Base-by-base conservation (phyloP, 2,888 invertebrate species). In the Holacanthella duospinosa region DNA sequence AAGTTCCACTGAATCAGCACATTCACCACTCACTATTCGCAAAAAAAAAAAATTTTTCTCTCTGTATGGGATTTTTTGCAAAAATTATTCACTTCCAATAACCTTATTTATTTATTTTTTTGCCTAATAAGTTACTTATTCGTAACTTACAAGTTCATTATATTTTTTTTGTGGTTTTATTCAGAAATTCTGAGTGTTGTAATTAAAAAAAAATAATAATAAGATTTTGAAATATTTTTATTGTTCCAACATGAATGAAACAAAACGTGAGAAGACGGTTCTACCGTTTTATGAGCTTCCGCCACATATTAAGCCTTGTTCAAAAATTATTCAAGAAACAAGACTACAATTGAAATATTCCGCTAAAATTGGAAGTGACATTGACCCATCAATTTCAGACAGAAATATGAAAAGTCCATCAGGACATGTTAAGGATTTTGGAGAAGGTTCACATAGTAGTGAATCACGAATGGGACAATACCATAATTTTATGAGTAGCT, bases 241-340 rank as follows among this genome's bases (percentile, higher is more conserved):
- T n/a, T n/a, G n/a, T n/a, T n/a, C n/a, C n/a, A 36, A 36, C 4
- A 63, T 63, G 63, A 63, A 56, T 56, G 63, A 63, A 28, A 55
- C 60, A 55, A 63, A 63, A 44, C 59, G 62, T n/a, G 53, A 61
- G 29, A 62, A 55, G n/a, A 60, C 29, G 16, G n/a, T 53, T 19
- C 60, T 68, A 25, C 69, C 69, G 2, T 71, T 71, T 62, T 71
- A 71, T 61, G 69, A 71, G 59, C 64, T 71, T 21, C 71, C 69
- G 56, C 57, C 66, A 29, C 69, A 69, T 58, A 65, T 69, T 24
- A 68, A 71, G 57, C 66, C 71, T 19, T 69, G 69, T 48, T 70
- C 70, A 3, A 64, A 64, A 57, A 72, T 72, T 4, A 72, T 72
- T 19, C 68, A 72, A 27, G 72, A 72, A 43, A 71, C 71, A 9